A percentile compares a stretch with the other conserved stretches of the same genome.
These are phyloP conservation scores for Heliconius hortense DNA, from an alignment of 2,888 invertebrate species.

Conservation along the genomic window DNA sequence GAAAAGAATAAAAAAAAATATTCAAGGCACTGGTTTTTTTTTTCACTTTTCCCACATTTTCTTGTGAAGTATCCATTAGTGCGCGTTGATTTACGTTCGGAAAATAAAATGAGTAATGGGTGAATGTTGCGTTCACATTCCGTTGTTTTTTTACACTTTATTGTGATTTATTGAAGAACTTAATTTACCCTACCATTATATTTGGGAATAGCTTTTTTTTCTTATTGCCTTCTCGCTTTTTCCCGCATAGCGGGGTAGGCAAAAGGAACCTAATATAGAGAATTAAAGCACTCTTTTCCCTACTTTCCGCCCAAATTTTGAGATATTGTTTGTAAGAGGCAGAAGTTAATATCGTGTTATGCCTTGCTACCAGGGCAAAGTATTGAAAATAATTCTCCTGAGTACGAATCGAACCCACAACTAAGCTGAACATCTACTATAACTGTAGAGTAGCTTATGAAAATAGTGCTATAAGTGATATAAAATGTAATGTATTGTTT, in stretches of 20 bases:
- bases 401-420: no score
- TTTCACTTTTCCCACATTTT: constrained; percentile 4
- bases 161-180: constrained; percentile 17
- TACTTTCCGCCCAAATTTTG: no score
- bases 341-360: no score
- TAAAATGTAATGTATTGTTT: no score
- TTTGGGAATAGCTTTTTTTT: not conserved
- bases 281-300: no score
- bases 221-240: not conserved
- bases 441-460: no score
- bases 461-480: no score
- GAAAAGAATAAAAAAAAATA: not conserved
- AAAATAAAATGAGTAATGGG: constrained; percentile 21
- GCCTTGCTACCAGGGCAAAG: no score
- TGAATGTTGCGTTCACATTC: not conserved
- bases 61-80: constrained; percentile 18
- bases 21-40: constrained; percentile 6
- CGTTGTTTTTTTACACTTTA: not conserved
- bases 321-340: no score
- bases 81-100: constrained; percentile 16
- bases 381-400: no score
- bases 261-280: not conserved
- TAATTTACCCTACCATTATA: not conserved
- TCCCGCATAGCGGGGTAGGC: not conserved
- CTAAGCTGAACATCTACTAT: no score